Percentiles rank a stretch among this genome's conserved stretches.
Evolutionary conservation across 2,888 invertebrate species (phyloP).

Genomic region (Chloromyia formosa): DNA sequence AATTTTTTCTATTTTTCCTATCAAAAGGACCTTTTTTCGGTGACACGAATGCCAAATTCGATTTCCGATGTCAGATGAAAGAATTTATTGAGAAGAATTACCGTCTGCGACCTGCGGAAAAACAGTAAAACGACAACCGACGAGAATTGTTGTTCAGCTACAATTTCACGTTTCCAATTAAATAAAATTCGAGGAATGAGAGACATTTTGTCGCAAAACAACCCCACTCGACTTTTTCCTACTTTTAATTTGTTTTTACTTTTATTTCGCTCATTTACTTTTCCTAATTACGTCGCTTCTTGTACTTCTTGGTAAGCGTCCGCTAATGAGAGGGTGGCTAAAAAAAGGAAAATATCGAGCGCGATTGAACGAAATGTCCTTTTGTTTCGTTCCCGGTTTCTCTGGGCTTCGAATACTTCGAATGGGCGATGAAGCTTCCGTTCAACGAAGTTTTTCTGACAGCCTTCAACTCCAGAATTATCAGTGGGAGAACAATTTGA

Average conservation of each 20-base stretch:
- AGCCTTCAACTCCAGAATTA: not conserved
- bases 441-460: not conserved
- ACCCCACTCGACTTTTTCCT: not conserved
- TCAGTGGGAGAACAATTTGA: not conserved
- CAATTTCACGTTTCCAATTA: slow-evolving; percentile 10
- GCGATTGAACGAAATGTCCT: not conserved
- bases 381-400: not conserved
- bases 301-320: not conserved
- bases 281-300: not conserved
- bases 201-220: not conserved
- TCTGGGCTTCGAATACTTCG: not conserved
- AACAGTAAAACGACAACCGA: not conserved
- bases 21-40: not conserved
- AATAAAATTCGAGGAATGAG: not conserved
- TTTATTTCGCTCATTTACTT: not conserved
- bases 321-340: not conserved
- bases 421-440: not conserved
- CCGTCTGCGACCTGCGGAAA: not conserved
- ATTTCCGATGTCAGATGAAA: not conserved
- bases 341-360: not conserved
- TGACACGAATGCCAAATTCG: not conserved
- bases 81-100: not conserved
- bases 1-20: not conserved
- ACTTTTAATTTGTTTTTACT: not conserved
- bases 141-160: not conserved